These are phyloP conservation scores for Diadema setosum DNA, from an alignment of 35 echinoderm and acorn worm species.

Conservation along the genomic window DNA sequence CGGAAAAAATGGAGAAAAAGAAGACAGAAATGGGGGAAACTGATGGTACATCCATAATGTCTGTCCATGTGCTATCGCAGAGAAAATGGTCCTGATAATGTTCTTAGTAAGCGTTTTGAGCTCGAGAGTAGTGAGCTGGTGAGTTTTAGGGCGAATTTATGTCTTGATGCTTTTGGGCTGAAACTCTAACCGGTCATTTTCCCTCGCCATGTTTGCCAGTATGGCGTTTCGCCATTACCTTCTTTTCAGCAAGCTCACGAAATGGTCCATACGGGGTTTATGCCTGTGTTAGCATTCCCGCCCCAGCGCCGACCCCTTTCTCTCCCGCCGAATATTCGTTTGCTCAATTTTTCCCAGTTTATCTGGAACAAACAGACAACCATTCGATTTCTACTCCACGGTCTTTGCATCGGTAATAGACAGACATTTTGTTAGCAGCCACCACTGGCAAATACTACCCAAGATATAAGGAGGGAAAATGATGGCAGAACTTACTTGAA, in stretches of 20 bases:
- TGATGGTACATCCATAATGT: not conserved
- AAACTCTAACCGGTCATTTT: slow-evolving; percentile 8
- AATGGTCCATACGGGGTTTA: not conserved
- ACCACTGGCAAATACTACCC: not conserved
- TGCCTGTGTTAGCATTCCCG: not conserved
- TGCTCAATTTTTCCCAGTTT: slow-evolving; percentile 17
- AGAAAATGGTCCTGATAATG: too few species aligned
- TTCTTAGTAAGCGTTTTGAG: too few species aligned
- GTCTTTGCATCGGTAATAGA: not conserved
- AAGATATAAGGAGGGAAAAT: not conserved
- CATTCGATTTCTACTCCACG: not conserved
- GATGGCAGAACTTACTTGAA: not conserved
- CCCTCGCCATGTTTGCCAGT: not conserved
- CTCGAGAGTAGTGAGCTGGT: too few species aligned
- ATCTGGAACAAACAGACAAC: slow-evolving; percentile 7
- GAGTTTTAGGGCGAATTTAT: too few species aligned
- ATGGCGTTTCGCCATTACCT: not conserved
- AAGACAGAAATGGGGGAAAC: not conserved
- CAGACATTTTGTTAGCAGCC: not conserved
- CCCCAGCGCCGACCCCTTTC: not conserved
- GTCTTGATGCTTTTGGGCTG: not conserved
- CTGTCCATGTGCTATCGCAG: too few species aligned
- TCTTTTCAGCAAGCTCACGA: not conserved
- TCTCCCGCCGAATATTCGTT: slow-evolving; percentile 1
- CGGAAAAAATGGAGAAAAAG: not conserved